Evolutionary conservation across 2,113 vertebrate genomes (phyloP).

Genomic region (Peromyscus californicus): DNA sequence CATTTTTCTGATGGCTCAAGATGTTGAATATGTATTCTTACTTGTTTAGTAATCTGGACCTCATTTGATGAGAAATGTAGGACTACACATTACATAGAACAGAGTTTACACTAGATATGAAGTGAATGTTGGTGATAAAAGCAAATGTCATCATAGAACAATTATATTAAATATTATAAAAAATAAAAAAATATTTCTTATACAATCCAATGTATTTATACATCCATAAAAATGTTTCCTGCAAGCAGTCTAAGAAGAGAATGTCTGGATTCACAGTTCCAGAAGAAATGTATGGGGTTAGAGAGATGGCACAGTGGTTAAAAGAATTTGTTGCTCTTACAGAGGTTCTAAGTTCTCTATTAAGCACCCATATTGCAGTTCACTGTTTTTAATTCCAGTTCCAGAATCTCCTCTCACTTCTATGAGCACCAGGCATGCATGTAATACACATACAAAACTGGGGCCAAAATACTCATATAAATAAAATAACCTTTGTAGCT

Average conservation of each 20-base stretch:
- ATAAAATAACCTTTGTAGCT: no score
- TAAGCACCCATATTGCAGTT: not conserved
- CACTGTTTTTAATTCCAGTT: not conserved
- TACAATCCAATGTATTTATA: not conserved
- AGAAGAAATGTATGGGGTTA: not conserved
- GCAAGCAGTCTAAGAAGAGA: not conserved
- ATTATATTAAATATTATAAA: not conserved
- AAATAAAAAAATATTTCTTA: not conserved
- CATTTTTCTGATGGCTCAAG: not conserved
- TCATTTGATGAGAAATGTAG: not conserved
- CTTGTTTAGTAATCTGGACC: not conserved
- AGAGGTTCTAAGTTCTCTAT: rapidly evolving
- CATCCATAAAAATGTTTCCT: not conserved
- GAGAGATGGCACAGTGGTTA: not conserved
- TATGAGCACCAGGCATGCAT: not conserved
- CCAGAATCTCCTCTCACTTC: not conserved
- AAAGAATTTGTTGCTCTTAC: not conserved
- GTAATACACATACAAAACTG: no score
- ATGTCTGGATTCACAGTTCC: not conserved
- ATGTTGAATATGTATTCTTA: not conserved
- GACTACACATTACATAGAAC: not conserved
- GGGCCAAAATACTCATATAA: no score
- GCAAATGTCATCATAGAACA: not conserved
- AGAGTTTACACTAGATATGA: not conserved
- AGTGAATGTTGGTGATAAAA: not conserved